Evolutionary conservation across 2,888 invertebrate species (phyloP).

Genomic region (Agrypnus murinus): DNA sequence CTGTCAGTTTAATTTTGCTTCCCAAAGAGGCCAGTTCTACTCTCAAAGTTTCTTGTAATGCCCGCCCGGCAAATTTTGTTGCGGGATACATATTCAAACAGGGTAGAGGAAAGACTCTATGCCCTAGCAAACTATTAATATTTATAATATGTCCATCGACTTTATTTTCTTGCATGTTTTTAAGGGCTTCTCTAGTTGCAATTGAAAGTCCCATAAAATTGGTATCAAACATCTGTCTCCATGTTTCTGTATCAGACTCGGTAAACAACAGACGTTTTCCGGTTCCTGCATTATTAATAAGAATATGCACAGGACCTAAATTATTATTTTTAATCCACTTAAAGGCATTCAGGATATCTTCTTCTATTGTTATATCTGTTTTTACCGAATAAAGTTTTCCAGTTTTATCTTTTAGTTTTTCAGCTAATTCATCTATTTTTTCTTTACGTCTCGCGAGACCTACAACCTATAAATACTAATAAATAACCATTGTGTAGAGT

Average conservation of each 20-base stretch:
- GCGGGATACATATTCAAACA: background rate
- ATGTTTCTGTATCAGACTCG: background rate
- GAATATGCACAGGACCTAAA: background rate
- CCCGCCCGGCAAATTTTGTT: slow-evolving; percentile 44
- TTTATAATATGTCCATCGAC: slow-evolving; percentile 77
- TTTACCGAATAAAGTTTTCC: slow-evolving; percentile 25
- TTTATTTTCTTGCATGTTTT: slow-evolving; percentile 72
- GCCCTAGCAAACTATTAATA: slow-evolving; percentile 70
- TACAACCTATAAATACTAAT: no score
- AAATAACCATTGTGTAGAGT: no score
- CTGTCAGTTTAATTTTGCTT: slow-evolving; percentile 1
- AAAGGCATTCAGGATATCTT: slow-evolving; percentile 24
- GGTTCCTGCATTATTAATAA: background rate
- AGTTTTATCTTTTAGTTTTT: background rate
- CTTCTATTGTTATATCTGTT: slow-evolving; percentile 32
- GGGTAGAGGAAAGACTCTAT: background rate
- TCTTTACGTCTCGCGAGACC: slow-evolving; percentile 32
- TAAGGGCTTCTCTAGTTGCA: slow-evolving; percentile 74
- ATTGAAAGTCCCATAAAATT: slow-evolving; percentile 57
- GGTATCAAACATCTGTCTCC: background rate
- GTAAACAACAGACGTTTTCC: background rate
- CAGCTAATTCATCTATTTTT: slow-evolving; percentile 11
- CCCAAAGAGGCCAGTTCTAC: background rate
- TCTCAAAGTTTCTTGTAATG: slow-evolving; percentile 52
- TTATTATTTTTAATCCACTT: background rate